Conservation (phyloP, 2,888 invertebrate genomes). For the Lampropteryx suffumata region DNA sequence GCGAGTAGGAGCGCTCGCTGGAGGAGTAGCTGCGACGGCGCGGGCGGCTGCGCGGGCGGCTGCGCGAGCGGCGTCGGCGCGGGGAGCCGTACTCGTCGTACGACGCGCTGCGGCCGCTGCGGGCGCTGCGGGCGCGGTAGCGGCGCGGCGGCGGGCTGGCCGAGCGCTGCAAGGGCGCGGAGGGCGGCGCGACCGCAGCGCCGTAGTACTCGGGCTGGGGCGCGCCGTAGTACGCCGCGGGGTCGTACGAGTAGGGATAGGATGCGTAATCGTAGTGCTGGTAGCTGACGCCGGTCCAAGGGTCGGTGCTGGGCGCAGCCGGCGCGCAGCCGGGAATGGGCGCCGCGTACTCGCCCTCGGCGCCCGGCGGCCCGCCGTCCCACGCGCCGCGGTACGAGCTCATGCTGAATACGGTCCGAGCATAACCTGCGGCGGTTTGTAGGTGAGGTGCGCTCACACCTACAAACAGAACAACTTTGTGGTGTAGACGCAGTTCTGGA, state of each 20-base stretch:
- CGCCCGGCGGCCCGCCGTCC: constrained; percentile 81
- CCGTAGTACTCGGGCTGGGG: constrained; percentile 23
- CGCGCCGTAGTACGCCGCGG: constrained; percentile 37
- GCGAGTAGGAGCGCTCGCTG: constrained; percentile 45
- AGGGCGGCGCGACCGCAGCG: constrained; percentile 39
- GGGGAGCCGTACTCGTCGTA: constrained; percentile 54
- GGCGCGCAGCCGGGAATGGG: constrained; percentile 62
- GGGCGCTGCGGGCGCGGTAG: constrained; percentile 12
- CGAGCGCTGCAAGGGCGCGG: neutral
- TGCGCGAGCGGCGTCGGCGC: constrained; percentile 44
- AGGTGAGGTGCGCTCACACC: constrained; percentile 83
- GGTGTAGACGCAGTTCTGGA: constrained; percentile 82
- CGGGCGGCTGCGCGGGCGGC: constrained; percentile 57
- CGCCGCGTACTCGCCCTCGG: constrained; percentile 76
- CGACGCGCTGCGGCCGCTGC: constrained; percentile 15
- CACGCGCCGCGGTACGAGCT: constrained; percentile 77
- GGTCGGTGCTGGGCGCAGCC: constrained; percentile 71
- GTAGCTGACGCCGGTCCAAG: constrained; percentile 77
- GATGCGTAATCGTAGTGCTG: constrained; percentile 49
- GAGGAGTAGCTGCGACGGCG: constrained; percentile 58
- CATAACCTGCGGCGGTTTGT: constrained; percentile 83
- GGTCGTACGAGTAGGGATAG: too few relatives aligned
- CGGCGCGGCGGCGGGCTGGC: constrained; percentile 33
- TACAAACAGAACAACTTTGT: constrained; percentile 87
- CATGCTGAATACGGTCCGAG: constrained; percentile 73